Evolutionary conservation across 2,797 vertebrate genomes (phyloP).

Genomic region (Neosilurus mollespiculum): DNA sequence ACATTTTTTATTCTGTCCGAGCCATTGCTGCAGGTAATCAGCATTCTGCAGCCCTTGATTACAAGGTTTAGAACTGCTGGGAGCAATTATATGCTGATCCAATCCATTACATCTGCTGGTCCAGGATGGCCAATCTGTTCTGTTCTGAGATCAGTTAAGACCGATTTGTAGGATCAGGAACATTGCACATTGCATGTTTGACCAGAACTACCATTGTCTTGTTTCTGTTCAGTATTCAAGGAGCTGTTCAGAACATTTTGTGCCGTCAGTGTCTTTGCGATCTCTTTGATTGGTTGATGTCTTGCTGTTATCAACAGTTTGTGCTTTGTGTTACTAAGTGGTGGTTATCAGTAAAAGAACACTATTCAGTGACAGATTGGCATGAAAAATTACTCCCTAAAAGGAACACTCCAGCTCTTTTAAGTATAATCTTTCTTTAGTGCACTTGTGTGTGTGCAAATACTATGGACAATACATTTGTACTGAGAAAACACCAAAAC

Average conservation of each 20-base stretch:
- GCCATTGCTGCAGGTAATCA: slow-evolving; percentile 18
- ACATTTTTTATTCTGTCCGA: slow-evolving; percentile 9
- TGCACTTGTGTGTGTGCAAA: neutral
- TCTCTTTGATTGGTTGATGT: neutral
- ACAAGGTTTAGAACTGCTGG: slow-evolving; percentile 11
- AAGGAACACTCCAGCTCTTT: neutral
- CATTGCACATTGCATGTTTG: slow-evolving; percentile 13
- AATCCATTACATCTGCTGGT: slow-evolving; percentile 38
- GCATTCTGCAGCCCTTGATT: slow-evolving; percentile 25
- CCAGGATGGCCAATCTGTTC: neutral
- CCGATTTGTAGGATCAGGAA: neutral
- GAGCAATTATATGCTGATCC: slow-evolving; percentile 24
- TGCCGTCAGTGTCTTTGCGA: neutral
- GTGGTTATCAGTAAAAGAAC: neutral
- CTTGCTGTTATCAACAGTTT: neutral
- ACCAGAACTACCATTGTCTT: slow-evolving; percentile 7
- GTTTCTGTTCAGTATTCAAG: neutral
- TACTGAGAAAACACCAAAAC: neutral
- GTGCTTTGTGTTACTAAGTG: neutral
- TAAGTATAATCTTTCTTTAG: neutral
- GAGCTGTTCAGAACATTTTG: neutral
- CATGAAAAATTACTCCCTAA: neutral
- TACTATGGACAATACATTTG: neutral
- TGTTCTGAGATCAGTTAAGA: slow-evolving; percentile 27
- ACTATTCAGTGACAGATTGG: neutral